Evolutionary conservation across 2,797 vertebrate species (phyloP), one percentile per base, ranked within the genome.

Genomic region (Phoxinus dragarum): DNA sequence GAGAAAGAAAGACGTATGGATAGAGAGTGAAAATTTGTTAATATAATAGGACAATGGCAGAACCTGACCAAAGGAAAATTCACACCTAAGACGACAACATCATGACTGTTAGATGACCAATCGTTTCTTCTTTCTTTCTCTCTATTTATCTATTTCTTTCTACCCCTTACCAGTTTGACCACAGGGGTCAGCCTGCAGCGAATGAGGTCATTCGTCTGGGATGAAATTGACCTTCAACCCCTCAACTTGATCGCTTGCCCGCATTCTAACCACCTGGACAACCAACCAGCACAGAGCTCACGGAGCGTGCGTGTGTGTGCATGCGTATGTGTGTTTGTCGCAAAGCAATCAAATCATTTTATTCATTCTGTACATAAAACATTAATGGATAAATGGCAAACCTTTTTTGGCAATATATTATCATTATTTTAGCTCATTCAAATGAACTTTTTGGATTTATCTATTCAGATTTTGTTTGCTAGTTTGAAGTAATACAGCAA

Each of bases 141-240:
- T 64, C 59, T 64, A 19, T 89, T 76, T 72, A 67, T 88, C 81
- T 23, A 38, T 27, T 73, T 71, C 59, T 76, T 61, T 78, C 81
- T 81, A 38, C 83, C 86, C 89, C 77, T 31, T 86, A 85, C 88
- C 52, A 82, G 86, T 80, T 85, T 89, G 87, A 90, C 86, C 89
- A 68, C 40, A 86, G 88, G 90, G 93, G 92, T 94, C 92, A 90
- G 85, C 84, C 85, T 91, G 89, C 87, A 89, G 82, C 88, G 88
- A 93, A 93, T 92, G 90, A 91, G 94, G 94, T 95, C 93, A 94
- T 90, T 89, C 86, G 92, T 94, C 93, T 95, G 92, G 94, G 92
- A 95, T 94, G 91, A 91, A 93, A 89, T 84, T 93, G 94, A 94
- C 93, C 94, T 92, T 88, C 91, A 92, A 94, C 93, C 94, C 6